Conservation (phyloP, 1,140 invertebrate species). For the Macrostomum lignano region DNA sequence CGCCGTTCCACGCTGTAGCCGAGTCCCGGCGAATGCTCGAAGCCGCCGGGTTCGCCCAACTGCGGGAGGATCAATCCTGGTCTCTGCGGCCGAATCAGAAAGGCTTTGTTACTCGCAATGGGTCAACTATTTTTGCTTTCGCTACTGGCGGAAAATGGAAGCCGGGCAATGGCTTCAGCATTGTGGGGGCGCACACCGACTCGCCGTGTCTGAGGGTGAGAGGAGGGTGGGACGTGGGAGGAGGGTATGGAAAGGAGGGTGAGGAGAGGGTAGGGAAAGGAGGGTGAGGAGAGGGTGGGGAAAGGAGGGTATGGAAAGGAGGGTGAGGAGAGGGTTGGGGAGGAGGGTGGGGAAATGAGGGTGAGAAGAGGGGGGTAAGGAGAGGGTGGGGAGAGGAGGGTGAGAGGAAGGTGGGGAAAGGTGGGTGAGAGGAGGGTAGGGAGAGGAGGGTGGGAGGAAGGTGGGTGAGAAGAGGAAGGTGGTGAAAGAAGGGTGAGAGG, state of each 20-base stretch:
- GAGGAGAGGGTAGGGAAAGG: not conserved
- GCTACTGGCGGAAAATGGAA: conserved; percentile 27
- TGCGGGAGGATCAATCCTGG: conserved; percentile 25
- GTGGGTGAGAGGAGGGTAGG: too few species aligned
- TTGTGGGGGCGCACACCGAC: conserved; percentile 32
- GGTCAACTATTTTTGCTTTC: conserved; percentile 29
- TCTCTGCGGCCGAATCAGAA: conserved; percentile 21
- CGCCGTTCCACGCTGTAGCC: conserved; percentile 23
- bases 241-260: not conserved
- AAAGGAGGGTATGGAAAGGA: conserved; percentile 5
- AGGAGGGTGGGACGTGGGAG: not conserved
- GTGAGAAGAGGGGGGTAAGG: not conserved
- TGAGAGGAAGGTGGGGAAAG: too few species aligned
- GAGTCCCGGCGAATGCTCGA: conserved; percentile 10
- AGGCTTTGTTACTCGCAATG: conserved; percentile 28
- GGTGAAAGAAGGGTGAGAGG: too few species aligned
- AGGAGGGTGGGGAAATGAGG: not conserved
- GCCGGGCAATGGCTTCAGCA: conserved; percentile 30
- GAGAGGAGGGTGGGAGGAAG: too few species aligned
- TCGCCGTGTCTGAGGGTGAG: conserved; percentile 30
- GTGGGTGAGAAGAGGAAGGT: too few species aligned
- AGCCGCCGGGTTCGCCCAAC: conserved; percentile 23
- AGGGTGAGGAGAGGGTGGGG: not conserved
- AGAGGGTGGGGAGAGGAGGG: too few species aligned
- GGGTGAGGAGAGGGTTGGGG: not conserved